Conservation (phyloP, 2,797 vertebrate species). For the Xiphorhynchus erythropygius region DNA sequence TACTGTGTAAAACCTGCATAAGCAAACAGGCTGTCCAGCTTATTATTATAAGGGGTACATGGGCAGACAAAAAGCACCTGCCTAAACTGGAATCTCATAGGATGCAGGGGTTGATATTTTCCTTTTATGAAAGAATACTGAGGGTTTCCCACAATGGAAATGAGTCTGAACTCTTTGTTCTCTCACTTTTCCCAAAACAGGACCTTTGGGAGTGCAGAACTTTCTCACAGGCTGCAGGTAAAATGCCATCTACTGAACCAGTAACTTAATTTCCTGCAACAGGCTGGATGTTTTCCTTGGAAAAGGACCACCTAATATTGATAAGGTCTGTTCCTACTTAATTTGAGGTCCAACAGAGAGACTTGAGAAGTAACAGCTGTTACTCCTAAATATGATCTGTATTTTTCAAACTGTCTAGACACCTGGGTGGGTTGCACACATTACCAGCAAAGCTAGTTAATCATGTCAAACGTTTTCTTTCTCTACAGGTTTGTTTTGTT, state of each 20-base stretch:
- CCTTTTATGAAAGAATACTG: neutral
- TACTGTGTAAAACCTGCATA: neutral
- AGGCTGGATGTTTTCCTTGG: neutral
- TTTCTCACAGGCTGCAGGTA: neutral
- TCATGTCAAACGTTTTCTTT: neutral
- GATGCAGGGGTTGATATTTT: neutral
- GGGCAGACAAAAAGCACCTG: neutral
- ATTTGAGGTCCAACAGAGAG: neutral
- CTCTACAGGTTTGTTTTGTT: neutral
- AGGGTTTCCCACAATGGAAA: neutral
- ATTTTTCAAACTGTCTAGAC: conserved; percentile 56
- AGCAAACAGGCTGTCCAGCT: neutral
- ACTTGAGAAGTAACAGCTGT: conserved; percentile 16
- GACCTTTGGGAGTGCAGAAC: neutral
- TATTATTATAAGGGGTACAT: neutral
- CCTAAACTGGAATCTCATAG: neutral
- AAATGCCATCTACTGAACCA: neutral
- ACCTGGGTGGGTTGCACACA: conserved; percentile 45
- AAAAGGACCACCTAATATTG: neutral
- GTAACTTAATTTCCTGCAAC: neutral
- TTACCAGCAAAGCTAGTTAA: conserved; percentile 21
- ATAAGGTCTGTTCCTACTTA: neutral
- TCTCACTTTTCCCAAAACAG: neutral
- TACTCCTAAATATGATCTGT: conserved; percentile 9
- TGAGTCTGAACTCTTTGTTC: neutral